These are phyloP conservation scores for Fringilla coelebs DNA, from an alignment of 2,797 vertebrate species.

Conservation along the genomic window DNA sequence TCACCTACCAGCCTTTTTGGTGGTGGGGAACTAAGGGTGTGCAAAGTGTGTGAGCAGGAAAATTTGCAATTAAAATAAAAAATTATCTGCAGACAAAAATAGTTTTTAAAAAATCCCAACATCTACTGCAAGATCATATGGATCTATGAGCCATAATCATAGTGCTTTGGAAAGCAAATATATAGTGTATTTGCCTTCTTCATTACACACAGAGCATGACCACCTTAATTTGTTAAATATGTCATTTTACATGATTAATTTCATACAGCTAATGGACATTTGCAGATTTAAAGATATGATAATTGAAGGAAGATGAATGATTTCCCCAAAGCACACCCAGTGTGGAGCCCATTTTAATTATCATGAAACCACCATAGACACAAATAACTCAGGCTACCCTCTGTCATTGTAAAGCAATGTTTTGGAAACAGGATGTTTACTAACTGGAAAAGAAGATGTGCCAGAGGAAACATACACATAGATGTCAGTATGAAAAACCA, in stretches of 20 bases:
- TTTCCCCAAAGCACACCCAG: not conserved
- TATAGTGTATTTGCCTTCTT: not conserved
- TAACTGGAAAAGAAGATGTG: not conserved
- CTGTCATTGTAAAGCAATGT: not conserved
- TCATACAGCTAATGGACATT: not conserved
- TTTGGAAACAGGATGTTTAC: not conserved
- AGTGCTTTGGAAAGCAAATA: not conserved
- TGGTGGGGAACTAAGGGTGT: too few species aligned
- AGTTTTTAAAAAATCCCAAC: not conserved
- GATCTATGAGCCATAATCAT: too few species aligned
- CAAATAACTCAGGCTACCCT: not conserved
- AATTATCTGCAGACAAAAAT: not conserved
- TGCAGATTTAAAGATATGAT: not conserved
- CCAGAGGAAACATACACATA: rapidly evolving
- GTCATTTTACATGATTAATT: not conserved
- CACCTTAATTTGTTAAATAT: not conserved
- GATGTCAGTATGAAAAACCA: not conserved
- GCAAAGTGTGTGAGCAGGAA: not conserved
- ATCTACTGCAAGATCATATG: not conserved
- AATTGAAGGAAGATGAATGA: not conserved
- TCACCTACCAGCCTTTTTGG: not conserved
- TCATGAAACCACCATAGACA: not conserved
- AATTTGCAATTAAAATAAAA: not conserved
- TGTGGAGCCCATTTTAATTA: not conserved
- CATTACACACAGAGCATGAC: not conserved